Evolutionary conservation across 2,797 vertebrate species (phyloP).

Genomic region (Galago senegalensis): DNA sequence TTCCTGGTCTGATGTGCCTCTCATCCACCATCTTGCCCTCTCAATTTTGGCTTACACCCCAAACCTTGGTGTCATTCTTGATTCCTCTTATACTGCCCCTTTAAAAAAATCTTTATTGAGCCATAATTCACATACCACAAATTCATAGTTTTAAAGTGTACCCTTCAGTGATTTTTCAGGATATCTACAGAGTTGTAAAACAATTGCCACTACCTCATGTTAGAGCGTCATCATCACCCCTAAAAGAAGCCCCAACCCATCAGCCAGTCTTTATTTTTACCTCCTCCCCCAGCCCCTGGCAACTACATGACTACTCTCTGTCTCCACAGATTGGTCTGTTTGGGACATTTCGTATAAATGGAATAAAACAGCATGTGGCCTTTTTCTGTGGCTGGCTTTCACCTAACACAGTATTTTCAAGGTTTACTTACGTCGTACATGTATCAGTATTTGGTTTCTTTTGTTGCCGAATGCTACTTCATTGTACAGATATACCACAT

Average conservation of each 20-base stretch:
- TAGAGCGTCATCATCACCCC: background rate
- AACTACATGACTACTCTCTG: background rate
- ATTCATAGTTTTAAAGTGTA: background rate
- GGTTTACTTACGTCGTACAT: background rate
- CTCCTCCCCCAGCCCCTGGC: background rate
- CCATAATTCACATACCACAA: background rate
- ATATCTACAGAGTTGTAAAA: background rate
- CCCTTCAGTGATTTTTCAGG: background rate
- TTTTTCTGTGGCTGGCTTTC: background rate
- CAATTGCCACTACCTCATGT: background rate
- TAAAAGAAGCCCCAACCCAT: background rate
- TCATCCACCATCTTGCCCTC: too few relatives aligned
- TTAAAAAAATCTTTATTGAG: background rate
- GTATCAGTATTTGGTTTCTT: background rate
- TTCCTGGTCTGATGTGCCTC: accelerated
- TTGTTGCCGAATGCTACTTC: background rate
- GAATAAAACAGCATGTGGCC: background rate
- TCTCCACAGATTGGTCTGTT: background rate
- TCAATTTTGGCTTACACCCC: background rate
- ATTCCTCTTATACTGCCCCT: background rate
- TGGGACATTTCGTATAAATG: background rate
- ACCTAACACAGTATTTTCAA: background rate
- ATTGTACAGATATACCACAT: background rate
- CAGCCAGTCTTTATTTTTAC: background rate
- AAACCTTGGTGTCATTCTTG: background rate